phyloP scores from a whole-genome alignment of 2,888 invertebrate genomes.

The Syrphus vitripennis region DNA sequence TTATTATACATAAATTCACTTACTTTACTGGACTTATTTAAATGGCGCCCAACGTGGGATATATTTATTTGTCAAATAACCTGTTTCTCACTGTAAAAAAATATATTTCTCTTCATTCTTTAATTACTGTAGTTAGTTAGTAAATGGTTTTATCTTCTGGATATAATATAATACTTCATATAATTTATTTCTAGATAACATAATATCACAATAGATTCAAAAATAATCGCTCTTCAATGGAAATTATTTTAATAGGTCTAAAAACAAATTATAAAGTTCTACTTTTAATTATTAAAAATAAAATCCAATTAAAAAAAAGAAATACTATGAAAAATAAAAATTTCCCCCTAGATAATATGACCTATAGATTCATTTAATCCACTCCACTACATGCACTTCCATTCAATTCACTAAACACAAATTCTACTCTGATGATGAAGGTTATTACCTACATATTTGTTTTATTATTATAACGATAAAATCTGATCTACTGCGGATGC shows the following conservation, averaged over 20 bases:
- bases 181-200: not conserved
- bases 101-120: not conserved
- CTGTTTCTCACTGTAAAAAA: not conserved
- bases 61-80: not conserved
- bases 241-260: not conserved
- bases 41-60: not conserved
- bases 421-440: no score
- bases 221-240: not conserved
- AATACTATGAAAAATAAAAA: not conserved
- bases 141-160: not conserved
- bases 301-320: not conserved
- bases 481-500: constrained; percentile 32
- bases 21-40: not conserved
- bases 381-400: constrained; percentile 18
- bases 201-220: not conserved
- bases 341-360: not conserved
- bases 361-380: constrained; percentile 20
- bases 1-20: no score
- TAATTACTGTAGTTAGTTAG: not conserved
- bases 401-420: not conserved
- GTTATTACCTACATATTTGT: constrained; percentile 6
- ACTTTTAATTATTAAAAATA: not conserved
- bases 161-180: not conserved
- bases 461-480: constrained; percentile 37
- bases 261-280: not conserved